Evolutionary conservation across 1,140 invertebrate genomes (phyloP), one percentile per base, ranked within the genome.

Genomic region (Aphelinus certus): DNA sequence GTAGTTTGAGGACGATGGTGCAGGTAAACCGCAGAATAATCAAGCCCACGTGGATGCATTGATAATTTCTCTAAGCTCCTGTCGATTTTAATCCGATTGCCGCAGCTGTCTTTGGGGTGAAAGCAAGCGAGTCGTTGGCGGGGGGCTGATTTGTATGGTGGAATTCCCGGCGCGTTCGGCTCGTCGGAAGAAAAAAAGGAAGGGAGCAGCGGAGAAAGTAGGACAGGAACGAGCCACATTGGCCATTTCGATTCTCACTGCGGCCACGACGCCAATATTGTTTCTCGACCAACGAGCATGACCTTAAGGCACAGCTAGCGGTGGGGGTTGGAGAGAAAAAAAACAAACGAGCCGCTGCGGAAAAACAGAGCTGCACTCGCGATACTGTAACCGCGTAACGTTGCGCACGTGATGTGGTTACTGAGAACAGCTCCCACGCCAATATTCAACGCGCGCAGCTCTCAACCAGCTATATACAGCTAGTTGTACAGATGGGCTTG

Each of bases 361-460:
- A 26, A 26, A 26, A 26, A 26, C 26, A 26, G 26, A 26, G 26
- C 26, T 26, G 26, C 26, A 26, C 26, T 26, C 26, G 48, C 56
- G 49, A 74, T 56, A 74, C 65, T 56, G 65, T 62, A 68, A 69
- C 72, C 72, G 66, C 72, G 72, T 68, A 74, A 74, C 65, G 66
- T 53, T 63, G 46, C 3, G 48, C 47, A 68, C 72, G 72, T 74
- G 72, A 68, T 58, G 53, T 43, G 60, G 68, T 58, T 74, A 26
- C 46, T 58, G 26, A 67, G 55, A n/a, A 42, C 47, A 60, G 3
- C 43, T 61, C 49, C 2, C 9, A 46, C 2, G 62, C 55, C 72
- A 49, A 74, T 74, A 74, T 74, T 74, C 72, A 73, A 62, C 56
- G 58, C 65, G 58, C 43, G 49, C 26, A 26, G 26, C 26, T 26